Evolutionary conservation across 2,113 vertebrate genomes (phyloP).

Genomic region (Cyanoliseus patagonus): DNA sequence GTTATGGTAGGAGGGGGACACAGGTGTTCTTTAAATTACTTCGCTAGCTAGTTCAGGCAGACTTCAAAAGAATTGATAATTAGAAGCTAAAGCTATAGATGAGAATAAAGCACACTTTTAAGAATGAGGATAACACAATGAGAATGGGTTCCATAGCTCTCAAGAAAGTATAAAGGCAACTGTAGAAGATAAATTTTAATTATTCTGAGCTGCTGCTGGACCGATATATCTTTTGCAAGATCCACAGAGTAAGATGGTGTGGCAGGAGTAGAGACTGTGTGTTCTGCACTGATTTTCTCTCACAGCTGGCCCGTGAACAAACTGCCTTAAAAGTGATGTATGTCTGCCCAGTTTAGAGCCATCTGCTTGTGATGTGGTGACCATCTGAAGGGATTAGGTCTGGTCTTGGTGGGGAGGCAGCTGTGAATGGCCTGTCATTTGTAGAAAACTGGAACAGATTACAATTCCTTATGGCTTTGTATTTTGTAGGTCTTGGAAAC

Average conservation of each 20-base stretch:
- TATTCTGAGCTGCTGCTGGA: not conserved
- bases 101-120: not conserved
- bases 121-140: not conserved
- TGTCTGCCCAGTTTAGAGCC: not conserved
- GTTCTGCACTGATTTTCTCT: not conserved
- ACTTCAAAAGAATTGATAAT: not conserved
- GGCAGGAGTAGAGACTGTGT: not conserved
- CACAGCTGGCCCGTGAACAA: not conserved
- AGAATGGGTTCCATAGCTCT: not conserved
- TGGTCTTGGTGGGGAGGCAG: not conserved
- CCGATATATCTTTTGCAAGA: accelerated
- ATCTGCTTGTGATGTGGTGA: not conserved
- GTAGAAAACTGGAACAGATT: not conserved
- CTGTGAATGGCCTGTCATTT: not conserved
- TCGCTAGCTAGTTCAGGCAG: not conserved
- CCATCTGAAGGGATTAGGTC: not conserved
- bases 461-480: not conserved
- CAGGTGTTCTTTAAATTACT: not conserved
- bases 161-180: not conserved
- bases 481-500: not conserved
- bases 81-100: not conserved
- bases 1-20: not conserved
- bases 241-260: not conserved
- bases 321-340: accelerated
- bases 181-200: not conserved